Evolutionary conservation across 2,888 invertebrate genomes (phyloP).

Genomic region (Campoplex nolae): DNA sequence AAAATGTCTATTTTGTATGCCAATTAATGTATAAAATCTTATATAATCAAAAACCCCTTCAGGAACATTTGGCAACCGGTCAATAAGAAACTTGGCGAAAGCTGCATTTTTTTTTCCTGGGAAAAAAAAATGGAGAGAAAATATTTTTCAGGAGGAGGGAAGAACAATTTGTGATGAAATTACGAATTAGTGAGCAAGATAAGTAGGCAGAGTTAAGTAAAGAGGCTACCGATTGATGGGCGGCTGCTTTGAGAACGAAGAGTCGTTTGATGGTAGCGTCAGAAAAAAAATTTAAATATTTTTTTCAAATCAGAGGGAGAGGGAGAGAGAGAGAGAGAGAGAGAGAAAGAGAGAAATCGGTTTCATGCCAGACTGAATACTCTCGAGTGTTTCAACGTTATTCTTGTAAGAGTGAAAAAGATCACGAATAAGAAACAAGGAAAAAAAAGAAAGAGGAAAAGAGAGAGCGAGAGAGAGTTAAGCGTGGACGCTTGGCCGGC

Average conservation of each 20-base stretch:
- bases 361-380: conserved; percentile 54
- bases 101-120: neutral
- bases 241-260: conserved; percentile 69
- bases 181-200: conserved; percentile 50
- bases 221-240: conserved; percentile 62
- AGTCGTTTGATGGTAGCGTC: conserved; percentile 69
- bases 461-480: conserved; percentile 12
- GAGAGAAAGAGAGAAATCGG: conserved; percentile 36
- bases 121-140: neutral
- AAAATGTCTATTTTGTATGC: too few relatives aligned
- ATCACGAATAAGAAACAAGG: conserved; percentile 1
- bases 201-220: conserved; percentile 45
- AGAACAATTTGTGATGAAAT: conserved; percentile 43
- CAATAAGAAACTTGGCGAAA: neutral
- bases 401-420: conserved; percentile 31
- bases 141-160: neutral
- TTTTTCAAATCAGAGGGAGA: conserved; percentile 20
- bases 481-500: conserved; percentile 70
- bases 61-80: neutral
- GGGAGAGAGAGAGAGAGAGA: conserved; percentile 36
- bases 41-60: neutral
- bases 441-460: neutral
- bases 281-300: conserved; percentile 8
- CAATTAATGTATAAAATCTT: neutral
- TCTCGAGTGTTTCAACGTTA: conserved; percentile 41